A percentile compares a stretch with the other conserved stretches of the same genome.
Evolutionary conservation across 92 coral and sea anemone genomes (phyloP).

Genomic region (Metridium senile): DNA sequence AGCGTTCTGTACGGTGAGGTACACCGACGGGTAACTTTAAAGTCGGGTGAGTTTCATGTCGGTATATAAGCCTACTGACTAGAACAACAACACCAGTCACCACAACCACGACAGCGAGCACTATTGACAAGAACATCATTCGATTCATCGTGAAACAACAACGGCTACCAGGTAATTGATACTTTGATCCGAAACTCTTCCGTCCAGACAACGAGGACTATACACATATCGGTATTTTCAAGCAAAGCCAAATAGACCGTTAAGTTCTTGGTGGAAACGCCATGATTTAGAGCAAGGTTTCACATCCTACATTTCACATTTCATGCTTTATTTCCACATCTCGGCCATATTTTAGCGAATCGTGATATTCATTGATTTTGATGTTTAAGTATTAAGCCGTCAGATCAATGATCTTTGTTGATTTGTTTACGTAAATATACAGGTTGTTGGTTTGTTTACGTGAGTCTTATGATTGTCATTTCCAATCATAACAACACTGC

Average conservation of each 20-base stretch:
- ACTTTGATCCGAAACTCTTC: slow-evolving; percentile 1
- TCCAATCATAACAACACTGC: neutral
- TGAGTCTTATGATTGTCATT: neutral
- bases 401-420: neutral
- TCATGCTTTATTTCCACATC: no score
- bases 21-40: neutral
- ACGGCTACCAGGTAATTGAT: neutral
- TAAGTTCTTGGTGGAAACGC: no score
- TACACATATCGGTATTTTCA: neutral
- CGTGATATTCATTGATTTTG: neutral
- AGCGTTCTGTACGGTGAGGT: neutral
- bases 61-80: neutral
- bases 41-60: neutral
- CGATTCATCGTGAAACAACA: neutral
- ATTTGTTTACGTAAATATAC: neutral
- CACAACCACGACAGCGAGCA: neutral
- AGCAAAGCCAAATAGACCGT: neutral
- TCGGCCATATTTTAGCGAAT: neutral
- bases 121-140: neutral
- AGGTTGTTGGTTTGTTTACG: neutral
- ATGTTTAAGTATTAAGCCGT: neutral
- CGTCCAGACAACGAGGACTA: neutral
- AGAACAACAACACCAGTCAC: neutral
- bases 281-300: neutral
- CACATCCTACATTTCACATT: neutral